Percentiles rank a stretch among this genome's conserved stretches.
Evolutionary conservation across 2,888 invertebrate species (phyloP).

Genomic region (Tetragonisca angustula): DNA sequence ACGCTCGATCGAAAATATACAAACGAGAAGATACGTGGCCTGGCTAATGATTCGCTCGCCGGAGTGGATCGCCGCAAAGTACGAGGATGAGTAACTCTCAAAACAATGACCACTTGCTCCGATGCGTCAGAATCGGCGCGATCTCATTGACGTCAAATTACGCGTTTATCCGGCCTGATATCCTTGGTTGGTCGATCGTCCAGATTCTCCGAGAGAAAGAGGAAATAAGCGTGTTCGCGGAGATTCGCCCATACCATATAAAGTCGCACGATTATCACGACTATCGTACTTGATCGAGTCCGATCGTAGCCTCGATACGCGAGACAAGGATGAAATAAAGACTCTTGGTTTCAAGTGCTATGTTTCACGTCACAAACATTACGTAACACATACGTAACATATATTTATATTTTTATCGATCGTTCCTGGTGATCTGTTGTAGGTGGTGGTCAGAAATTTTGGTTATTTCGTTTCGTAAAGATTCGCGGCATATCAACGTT

Average conservation of each 20-base stretch:
- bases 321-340: not conserved
- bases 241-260: slow-evolving; percentile 1
- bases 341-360: not conserved
- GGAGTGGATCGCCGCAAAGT: not conserved
- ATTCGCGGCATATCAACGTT: not conserved
- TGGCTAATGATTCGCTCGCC: slow-evolving; percentile 3
- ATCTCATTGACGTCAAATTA: slow-evolving; percentile 49
- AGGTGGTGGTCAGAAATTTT: not conserved
- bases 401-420: not conserved
- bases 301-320: not conserved
- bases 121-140: slow-evolving; percentile 52
- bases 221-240: not conserved
- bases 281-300: not conserved
- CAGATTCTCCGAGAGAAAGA: not conserved
- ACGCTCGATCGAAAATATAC: slow-evolving; percentile 52
- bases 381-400: not conserved
- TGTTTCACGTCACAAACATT: not conserved
- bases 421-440: not conserved
- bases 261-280: not conserved
- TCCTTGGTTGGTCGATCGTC: slow-evolving; percentile 2
- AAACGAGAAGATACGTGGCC: not conserved
- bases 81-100: slow-evolving; percentile 51
- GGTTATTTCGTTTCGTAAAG: not conserved
- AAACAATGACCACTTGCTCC: slow-evolving; percentile 47
- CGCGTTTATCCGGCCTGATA: slow-evolving; percentile 4